A percentile compares a stretch with the other conserved stretches of the same genome.
phyloP scores from a whole-genome alignment of 2,797 vertebrate genomes.

The Galago senegalensis region DNA sequence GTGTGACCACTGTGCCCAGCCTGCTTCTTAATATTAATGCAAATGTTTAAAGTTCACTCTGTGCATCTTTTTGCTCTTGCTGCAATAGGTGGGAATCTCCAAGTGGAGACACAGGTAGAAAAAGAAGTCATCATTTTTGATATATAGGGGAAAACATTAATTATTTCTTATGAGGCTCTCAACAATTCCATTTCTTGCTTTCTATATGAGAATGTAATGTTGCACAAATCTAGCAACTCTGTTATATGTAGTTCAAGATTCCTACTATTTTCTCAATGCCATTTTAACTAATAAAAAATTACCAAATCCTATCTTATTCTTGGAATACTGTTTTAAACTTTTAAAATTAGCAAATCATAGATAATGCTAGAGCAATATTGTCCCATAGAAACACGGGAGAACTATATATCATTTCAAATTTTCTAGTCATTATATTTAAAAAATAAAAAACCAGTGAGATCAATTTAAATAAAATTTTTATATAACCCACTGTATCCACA shows the following conservation, averaged over 20 bases:
- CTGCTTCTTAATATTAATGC: neutral
- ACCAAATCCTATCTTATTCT: neutral
- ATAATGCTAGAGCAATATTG: neutral
- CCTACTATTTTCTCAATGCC: constrained; percentile 1
- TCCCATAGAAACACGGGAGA: neutral
- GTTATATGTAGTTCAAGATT: neutral
- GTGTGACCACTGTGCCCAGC: neutral
- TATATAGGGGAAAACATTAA: neutral
- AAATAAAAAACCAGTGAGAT: neutral
- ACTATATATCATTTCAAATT: neutral
- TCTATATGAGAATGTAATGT: neutral
- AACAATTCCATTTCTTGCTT: constrained; percentile 22
- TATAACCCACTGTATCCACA: neutral
- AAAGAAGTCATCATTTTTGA: neutral
- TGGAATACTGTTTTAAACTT: neutral
- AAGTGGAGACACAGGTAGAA: neutral
- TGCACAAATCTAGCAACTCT: neutral
- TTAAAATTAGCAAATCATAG: constrained; percentile 43
- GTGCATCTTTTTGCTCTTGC: neutral
- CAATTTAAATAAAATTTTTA: constrained; percentile 11
- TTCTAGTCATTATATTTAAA: neutral
- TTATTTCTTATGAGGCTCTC: neutral
- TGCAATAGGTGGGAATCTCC: neutral
- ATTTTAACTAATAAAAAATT: constrained; percentile 2
- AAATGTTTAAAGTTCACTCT: neutral